Evolutionary conservation across 2,888 invertebrate genomes (phyloP).

Genomic region (Zele albiditarsus): DNA sequence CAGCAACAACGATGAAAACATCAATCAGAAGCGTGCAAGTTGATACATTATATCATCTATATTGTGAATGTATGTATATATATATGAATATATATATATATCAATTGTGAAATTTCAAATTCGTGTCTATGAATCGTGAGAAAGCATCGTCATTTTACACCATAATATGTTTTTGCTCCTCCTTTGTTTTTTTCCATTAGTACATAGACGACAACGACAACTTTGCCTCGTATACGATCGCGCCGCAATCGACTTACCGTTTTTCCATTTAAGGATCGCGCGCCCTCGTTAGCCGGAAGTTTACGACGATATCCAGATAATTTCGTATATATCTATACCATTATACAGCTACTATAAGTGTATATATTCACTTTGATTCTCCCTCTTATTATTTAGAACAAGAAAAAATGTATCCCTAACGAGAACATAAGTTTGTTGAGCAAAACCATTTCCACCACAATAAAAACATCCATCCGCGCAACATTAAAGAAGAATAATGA

Average conservation of each 20-base stretch:
- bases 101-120: conserved; percentile 2
- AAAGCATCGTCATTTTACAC: conserved; percentile 13
- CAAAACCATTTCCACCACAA: conserved; percentile 24
- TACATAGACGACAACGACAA: conserved; percentile 21
- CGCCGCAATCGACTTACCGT: conserved; percentile 32
- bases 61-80: background rate
- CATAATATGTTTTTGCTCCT: conserved; percentile 7
- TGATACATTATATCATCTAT: background rate
- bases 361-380: conserved; percentile 41
- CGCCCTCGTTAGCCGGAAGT: conserved; percentile 57
- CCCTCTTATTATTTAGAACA: conserved; percentile 21
- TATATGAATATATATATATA: background rate
- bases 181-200: conserved; percentile 1
- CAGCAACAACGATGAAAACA: background rate
- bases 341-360: conserved; percentile 35
- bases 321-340: conserved; percentile 47
- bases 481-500: conserved; percentile 7
- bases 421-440: conserved; percentile 35
- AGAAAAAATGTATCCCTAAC: conserved; percentile 30
- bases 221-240: conserved; percentile 17
- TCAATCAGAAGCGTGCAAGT: background rate
- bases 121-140: conserved; percentile 20
- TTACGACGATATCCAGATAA: conserved; percentile 57
- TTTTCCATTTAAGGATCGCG: conserved; percentile 52
- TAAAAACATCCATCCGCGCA: conserved; percentile 17